A percentile compares a stretch with the other conserved stretches of the same genome.
These are phyloP conservation scores for Lacanobia wlatinum DNA, from an alignment of 2,888 invertebrate species.

Conservation along the genomic window DNA sequence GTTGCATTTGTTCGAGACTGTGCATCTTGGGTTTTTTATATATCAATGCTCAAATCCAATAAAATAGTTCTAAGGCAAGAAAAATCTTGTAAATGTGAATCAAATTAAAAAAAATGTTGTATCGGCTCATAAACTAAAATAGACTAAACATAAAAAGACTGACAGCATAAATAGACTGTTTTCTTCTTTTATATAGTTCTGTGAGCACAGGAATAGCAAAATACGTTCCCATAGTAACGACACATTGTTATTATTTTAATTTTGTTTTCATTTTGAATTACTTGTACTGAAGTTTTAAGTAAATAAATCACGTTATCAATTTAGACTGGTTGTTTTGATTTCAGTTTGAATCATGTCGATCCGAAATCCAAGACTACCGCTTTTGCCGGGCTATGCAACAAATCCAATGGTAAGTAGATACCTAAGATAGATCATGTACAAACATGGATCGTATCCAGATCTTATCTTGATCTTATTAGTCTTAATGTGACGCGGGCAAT, in stretches of 20 bases:
- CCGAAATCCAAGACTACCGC: slow-evolving; percentile 92
- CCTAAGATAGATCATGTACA: not conserved
- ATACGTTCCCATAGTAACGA: slow-evolving; percentile 52
- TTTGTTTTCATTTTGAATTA: slow-evolving; percentile 45
- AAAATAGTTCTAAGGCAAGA: not conserved
- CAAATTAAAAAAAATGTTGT: not conserved
- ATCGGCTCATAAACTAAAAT: too few species aligned
- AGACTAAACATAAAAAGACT: too few species aligned
- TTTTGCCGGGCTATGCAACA: slow-evolving; percentile 94
- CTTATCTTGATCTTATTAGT: not conserved
- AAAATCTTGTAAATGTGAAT: not conserved
- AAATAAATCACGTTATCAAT: slow-evolving; percentile 35
- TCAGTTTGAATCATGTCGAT: slow-evolving; percentile 78
- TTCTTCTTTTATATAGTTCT: not conserved
- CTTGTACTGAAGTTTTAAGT: slow-evolving; percentile 31
- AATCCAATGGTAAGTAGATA: slow-evolving; percentile 88
- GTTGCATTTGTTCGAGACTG: too few species aligned
- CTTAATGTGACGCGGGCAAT: not conserved
- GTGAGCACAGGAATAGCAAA: not conserved
- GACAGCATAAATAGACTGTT: too few species aligned
- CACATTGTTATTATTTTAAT: slow-evolving; percentile 16
- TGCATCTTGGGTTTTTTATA: too few species aligned
- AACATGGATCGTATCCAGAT: not conserved
- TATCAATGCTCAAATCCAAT: too few species aligned
- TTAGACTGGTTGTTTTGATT: slow-evolving; percentile 24